Percentiles rank a stretch among this genome's conserved stretches.
Evolutionary conservation across 2,797 vertebrate genomes (phyloP).

Genomic region (Crenichthys baileyi): DNA sequence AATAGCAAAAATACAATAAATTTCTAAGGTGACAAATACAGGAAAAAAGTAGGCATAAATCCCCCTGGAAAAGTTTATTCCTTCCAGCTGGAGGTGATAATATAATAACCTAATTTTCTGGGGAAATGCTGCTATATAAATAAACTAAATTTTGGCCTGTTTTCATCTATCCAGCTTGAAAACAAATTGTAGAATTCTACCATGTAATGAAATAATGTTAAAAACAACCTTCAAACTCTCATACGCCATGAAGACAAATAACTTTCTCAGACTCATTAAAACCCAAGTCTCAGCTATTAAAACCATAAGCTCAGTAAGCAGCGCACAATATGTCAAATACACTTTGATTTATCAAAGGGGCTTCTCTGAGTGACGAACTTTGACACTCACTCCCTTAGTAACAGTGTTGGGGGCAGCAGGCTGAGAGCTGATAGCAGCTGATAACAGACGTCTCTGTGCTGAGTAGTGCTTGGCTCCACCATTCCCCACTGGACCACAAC

Average conservation of each 20-base stretch:
- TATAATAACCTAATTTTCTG: background rate
- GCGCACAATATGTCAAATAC: background rate
- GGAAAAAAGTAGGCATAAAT: background rate
- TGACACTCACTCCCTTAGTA: background rate
- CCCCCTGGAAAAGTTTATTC: too few relatives aligned
- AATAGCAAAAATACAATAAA: too few relatives aligned
- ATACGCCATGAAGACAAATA: background rate
- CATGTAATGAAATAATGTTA: background rate
- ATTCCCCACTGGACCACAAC: background rate
- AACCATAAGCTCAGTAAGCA: background rate
- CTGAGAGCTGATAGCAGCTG: background rate
- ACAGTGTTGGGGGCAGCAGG: background rate
- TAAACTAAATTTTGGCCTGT: background rate
- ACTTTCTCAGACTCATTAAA: background rate
- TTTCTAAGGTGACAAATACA: too few relatives aligned
- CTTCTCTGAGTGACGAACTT: background rate
- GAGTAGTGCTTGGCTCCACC: background rate
- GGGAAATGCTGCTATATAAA: background rate
- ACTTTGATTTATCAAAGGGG: conserved; percentile 1
- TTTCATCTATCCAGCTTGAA: background rate
- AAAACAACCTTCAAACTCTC: background rate
- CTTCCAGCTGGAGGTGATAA: background rate
- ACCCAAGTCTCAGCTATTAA: background rate
- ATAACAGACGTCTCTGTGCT: background rate
- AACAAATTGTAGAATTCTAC: background rate